phyloP scores from a whole-genome alignment of 2,888 invertebrate species.

The Trachelus stipa region DNA sequence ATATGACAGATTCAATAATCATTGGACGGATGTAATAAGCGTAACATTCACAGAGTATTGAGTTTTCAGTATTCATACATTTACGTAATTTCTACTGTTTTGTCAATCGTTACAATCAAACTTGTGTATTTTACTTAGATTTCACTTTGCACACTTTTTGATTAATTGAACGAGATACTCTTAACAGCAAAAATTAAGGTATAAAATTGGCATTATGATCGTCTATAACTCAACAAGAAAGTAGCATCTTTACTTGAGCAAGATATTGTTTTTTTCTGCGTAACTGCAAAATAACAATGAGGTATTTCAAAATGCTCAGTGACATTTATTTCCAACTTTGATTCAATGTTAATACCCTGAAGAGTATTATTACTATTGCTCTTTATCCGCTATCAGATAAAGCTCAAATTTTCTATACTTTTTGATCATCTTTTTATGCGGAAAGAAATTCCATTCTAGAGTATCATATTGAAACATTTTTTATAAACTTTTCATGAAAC shows the following conservation, averaged over 20 bases:
- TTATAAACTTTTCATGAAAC: neutral
- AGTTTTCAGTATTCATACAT: neutral
- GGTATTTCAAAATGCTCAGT: too few species aligned
- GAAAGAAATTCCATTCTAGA: neutral
- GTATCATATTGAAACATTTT: neutral
- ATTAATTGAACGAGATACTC: neutral
- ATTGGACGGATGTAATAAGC: constrained; percentile 17
- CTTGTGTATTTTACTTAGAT: neutral
- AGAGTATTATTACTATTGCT: neutral
- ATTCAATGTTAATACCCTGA: neutral
- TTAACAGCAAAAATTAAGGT: neutral
- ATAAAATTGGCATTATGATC: neutral
- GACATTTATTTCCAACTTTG: neutral
- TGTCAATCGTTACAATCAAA: neutral
- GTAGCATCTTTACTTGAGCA: neutral
- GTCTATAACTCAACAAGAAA: neutral
- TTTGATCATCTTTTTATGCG: neutral
- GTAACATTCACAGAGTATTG: constrained; percentile 14
- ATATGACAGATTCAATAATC: neutral
- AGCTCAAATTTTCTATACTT: neutral
- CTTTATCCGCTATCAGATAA: neutral
- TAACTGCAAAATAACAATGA: neutral
- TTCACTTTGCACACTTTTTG: neutral
- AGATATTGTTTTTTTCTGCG: neutral
- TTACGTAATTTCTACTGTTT: neutral